phyloP scores from a whole-genome alignment of 2,113 vertebrate genomes.

The Xiphophorus couchianus region DNA sequence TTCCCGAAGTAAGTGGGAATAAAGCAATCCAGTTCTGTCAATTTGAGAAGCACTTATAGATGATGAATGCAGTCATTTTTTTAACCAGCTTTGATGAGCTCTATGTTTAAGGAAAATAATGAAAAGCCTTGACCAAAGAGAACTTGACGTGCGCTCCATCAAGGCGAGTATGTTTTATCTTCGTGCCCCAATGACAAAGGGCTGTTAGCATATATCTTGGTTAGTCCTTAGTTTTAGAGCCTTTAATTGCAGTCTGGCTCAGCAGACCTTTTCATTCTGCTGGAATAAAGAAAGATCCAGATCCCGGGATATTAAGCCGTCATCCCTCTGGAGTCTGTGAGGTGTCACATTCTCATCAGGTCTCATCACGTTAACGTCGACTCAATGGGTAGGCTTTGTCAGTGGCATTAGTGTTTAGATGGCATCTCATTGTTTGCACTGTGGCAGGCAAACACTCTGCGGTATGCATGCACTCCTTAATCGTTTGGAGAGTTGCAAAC shows the following conservation, averaged over 20 bases:
- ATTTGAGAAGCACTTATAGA: not conserved
- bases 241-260: not conserved
- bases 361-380: not conserved
- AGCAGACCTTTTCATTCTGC: not conserved
- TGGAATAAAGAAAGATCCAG: not conserved
- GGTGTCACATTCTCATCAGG: constrained; percentile 5
- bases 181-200: constrained; percentile 2
- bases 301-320: not conserved
- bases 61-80: not conserved
- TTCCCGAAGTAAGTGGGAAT: too few species aligned
- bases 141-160: constrained; percentile 22
- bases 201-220: not conserved
- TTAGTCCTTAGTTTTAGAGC: not conserved
- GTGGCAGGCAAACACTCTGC: constrained; percentile 40
- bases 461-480: constrained; percentile 29
- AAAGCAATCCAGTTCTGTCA: too few species aligned
- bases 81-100: not conserved
- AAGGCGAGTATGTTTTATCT: constrained; percentile 8
- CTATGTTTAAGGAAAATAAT: not conserved
- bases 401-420: constrained; percentile 27
- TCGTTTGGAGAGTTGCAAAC: constrained; percentile 6
- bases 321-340: not conserved
- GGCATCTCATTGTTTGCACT: constrained; percentile 35
- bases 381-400: constrained; percentile 17
- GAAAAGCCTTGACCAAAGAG: not conserved